phyloP scores from a whole-genome alignment of 2,113 vertebrate species.

The Sapayoa aenigma region DNA sequence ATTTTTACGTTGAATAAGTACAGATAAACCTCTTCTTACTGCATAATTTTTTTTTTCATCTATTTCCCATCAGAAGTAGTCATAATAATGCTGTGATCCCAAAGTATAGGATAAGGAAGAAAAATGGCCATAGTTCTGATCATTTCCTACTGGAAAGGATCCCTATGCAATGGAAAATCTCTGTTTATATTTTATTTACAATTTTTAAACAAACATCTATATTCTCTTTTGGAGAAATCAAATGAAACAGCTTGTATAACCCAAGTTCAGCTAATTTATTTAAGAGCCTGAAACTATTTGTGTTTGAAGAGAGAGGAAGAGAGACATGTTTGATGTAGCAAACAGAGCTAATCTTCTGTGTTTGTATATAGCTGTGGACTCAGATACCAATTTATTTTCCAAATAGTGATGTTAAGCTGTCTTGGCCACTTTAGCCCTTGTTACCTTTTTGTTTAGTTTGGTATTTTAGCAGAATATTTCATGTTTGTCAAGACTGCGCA shows the following conservation, averaged over 20 bases:
- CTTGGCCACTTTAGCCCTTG: slow-evolving; percentile 9
- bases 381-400: slow-evolving; percentile 46
- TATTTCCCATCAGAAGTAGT: not conserved
- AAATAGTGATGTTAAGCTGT: slow-evolving; percentile 27
- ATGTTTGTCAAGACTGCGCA: slow-evolving; percentile 39
- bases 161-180: slow-evolving; percentile 1
- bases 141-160: not conserved
- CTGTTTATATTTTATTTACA: slow-evolving; percentile 19
- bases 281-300: slow-evolving; percentile 39
- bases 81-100: not conserved
- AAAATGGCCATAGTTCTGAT: not conserved
- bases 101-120: not conserved
- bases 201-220: slow-evolving; percentile 22
- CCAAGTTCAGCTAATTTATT: slow-evolving; percentile 22
- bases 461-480: slow-evolving; percentile 46
- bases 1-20: not conserved
- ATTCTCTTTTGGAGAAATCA: slow-evolving; percentile 10
- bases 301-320: slow-evolving; percentile 22
- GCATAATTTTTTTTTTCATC: not conserved
- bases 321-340: slow-evolving; percentile 25
- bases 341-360: slow-evolving; percentile 51
- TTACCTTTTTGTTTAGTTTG: slow-evolving; percentile 39
- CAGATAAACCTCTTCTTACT: not conserved
- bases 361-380: slow-evolving; percentile 13
- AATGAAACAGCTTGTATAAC: slow-evolving; percentile 13